Base-by-base conservation (phyloP, 2,888 invertebrate species). In the Plebejus anna region DNA sequence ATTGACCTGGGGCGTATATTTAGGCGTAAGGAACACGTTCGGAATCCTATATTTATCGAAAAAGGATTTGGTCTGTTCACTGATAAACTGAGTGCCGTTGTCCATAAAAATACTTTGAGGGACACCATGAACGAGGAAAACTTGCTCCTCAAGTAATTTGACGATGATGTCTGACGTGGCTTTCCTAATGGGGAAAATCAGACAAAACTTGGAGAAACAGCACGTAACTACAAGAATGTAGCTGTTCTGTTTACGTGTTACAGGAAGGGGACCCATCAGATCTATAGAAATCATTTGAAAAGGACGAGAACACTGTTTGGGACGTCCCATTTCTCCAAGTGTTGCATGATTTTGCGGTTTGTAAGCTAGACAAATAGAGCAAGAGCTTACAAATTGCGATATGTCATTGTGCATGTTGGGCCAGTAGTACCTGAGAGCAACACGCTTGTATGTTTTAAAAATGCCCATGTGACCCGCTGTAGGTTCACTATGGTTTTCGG, bases 401-500 rank as follows among this genome's bases (percentile, higher is more conserved):
- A 82, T 79, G 70, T 83, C 83, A 2, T 7, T 13, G 38, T 81
- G 72, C 81, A 83, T 81, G 1, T 70, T 73, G 16, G 79, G 80
- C 79, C 80, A 80, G 57, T 75, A 79, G 28, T 78, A 80, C 9
- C 73, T 36, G 11, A 81, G 70, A 0, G 70, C 16, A 1, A 83
- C 2, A 1, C 83, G 76, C 71, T 76, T 79, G 51, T 81, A 80
- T 0, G 82, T 83, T 78, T 83, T 82, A 71, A 80, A 81, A 11
- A 82, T 77, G 7, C 81, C 82, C 0, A 81, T 38, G 70, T 80
- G 80, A 32, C 79, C 82, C 9, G 81, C 78, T 2, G 77, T 82
- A 22, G 82, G 81, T 4, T 79, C 22, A 16, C 78, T 13, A 22
- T 57, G 38, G 38, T 38, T 38, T 38, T 38, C 38, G 38, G 38